Evolutionary conservation across 2,797 vertebrate species (phyloP).

Genomic region (Hyperoplus lanceolatus): DNA sequence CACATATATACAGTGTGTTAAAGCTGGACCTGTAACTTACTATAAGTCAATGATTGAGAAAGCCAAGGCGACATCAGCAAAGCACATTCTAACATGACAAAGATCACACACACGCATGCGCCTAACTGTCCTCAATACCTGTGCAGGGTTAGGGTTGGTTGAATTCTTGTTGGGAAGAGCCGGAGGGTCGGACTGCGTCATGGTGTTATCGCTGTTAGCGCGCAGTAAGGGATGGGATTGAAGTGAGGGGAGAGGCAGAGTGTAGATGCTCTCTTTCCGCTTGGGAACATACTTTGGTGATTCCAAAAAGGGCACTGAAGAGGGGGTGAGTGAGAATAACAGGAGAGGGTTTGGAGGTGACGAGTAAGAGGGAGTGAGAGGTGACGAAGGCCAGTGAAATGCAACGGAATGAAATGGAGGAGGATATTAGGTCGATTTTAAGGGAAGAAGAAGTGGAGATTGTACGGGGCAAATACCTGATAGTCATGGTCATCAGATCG

Average conservation of each 20-base stretch:
- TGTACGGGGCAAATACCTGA: neutral
- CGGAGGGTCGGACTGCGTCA: constrained; percentile 88
- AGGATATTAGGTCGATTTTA: constrained; percentile 22
- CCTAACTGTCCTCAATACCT: constrained; percentile 73
- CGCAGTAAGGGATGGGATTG: constrained; percentile 88
- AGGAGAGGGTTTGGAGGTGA: constrained; percentile 1
- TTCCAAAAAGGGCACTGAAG: constrained; percentile 92
- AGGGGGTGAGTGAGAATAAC: constrained; percentile 4
- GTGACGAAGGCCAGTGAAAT: constrained; percentile 13
- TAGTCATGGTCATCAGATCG: constrained; percentile 3
- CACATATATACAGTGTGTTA: neutral
- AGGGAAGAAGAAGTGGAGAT: constrained; percentile 7
- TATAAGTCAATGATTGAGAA: neutral
- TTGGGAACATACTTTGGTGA: constrained; percentile 90
- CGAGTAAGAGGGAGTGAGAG: neutral
- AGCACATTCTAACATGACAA: constrained; percentile 23
- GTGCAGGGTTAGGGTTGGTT: constrained; percentile 77
- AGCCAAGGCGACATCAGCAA: constrained; percentile 1
- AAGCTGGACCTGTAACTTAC: neutral
- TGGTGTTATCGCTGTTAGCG: constrained; percentile 93
- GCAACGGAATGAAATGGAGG: constrained; percentile 20
- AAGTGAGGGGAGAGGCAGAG: constrained; percentile 86
- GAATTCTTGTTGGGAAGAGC: constrained; percentile 77
- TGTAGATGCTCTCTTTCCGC: constrained; percentile 85
- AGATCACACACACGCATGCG: constrained; percentile 22